These are phyloP conservation scores for Pycnomerus fuliginosus DNA, from an alignment of 2,888 invertebrate species.

Conservation along the genomic window DNA sequence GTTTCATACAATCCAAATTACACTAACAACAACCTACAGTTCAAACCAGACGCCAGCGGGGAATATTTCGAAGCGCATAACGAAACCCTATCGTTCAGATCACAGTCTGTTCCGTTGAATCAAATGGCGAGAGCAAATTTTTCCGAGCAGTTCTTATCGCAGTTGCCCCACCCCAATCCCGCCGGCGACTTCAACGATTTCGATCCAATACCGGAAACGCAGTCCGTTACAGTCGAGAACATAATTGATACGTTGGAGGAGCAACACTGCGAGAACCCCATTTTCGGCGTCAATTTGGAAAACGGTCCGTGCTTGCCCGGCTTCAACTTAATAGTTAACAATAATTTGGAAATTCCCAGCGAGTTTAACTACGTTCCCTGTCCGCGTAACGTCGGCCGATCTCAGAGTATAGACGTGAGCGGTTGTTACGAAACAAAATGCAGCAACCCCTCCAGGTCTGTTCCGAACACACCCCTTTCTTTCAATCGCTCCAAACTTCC, in stretches of 20 bases:
- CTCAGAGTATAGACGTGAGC: conserved; percentile 41
- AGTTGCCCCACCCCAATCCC: conserved; percentile 60
- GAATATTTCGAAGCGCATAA: conserved; percentile 51
- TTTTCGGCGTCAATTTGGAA: conserved; percentile 35
- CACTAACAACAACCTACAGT: conserved; percentile 36
- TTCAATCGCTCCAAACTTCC: conserved; percentile 37
- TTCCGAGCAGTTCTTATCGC: conserved; percentile 29
- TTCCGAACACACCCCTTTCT: conserved; percentile 63
- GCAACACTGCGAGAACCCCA: conserved; percentile 47
- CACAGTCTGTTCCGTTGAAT: conserved; percentile 72
- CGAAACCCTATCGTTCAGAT: conserved; percentile 54
- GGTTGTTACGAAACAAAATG: conserved; percentile 34
- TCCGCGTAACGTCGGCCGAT: conserved; percentile 21
- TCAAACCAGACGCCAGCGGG: conserved; percentile 50
- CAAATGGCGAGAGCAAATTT: conserved; percentile 29
- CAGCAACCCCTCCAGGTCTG: conserved; percentile 61
- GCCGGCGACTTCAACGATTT: conserved; percentile 71
- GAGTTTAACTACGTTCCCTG: conserved; percentile 10
- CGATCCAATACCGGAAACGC: conserved; percentile 61
- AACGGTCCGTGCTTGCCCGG: conserved; percentile 34
- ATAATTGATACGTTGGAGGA: conserved; percentile 64
- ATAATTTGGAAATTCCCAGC: conserved; percentile 24
- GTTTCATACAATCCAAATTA: conserved; percentile 56
- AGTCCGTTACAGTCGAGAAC: conserved; percentile 65
- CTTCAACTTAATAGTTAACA: conserved; percentile 33